Percentiles rank a stretch among this genome's conserved stretches.
phyloP scores from a whole-genome alignment of 2,797 vertebrate genomes.

The Gallinago nigripennis region DNA sequence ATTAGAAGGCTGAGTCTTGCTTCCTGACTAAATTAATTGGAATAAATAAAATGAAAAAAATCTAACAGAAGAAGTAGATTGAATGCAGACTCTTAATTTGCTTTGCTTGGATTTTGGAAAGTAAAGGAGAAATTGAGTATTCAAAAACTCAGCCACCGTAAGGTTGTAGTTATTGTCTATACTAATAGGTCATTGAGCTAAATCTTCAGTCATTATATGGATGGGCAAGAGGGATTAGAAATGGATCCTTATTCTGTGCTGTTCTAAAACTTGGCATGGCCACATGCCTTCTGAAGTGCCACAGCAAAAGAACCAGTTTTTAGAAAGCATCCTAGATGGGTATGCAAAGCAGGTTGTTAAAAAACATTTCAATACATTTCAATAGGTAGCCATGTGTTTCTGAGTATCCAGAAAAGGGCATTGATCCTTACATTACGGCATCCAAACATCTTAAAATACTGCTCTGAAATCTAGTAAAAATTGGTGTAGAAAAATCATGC shows the following conservation, averaged over 20 bases:
- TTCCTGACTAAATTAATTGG: constrained; percentile 56
- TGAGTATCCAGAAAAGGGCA: background rate
- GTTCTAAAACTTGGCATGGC: constrained; percentile 50
- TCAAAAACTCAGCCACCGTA: constrained; percentile 60
- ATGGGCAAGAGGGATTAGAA: constrained; percentile 70
- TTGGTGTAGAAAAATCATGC: background rate
- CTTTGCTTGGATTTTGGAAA: constrained; percentile 67
- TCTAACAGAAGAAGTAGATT: constrained; percentile 25
- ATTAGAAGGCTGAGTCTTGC: constrained; percentile 24
- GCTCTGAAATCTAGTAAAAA: background rate
- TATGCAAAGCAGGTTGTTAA: constrained; percentile 38
- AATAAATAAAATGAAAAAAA: constrained; percentile 39
- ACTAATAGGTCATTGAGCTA: constrained; percentile 60
- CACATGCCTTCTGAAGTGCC: constrained; percentile 40
- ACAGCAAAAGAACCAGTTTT: constrained; percentile 45
- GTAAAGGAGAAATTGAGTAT: constrained; percentile 60
- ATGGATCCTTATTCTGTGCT: constrained; percentile 51
- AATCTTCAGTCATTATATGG: constrained; percentile 60
- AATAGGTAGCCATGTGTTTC: background rate
- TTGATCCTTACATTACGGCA: background rate
- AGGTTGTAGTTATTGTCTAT: constrained; percentile 65
- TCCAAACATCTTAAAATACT: background rate
- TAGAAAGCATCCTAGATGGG: constrained; percentile 21
- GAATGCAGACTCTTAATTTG: constrained; percentile 60
- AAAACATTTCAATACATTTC: background rate